These are phyloP conservation scores for Buceros bicornis DNA, from an alignment of 2,797 vertebrate species.

Conservation along the genomic window DNA sequence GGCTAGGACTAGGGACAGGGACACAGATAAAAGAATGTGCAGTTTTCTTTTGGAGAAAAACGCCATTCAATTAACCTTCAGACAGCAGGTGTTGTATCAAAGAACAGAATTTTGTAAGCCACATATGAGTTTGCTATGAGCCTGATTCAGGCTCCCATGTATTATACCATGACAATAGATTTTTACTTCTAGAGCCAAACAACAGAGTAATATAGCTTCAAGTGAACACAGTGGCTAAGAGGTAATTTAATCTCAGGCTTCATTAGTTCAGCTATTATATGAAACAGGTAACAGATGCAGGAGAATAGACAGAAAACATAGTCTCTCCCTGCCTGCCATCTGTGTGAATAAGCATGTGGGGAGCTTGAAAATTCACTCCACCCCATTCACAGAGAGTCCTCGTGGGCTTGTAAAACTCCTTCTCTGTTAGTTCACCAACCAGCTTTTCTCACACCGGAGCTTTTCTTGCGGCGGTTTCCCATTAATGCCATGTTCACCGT, in stretches of 20 bases:
- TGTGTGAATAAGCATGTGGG: not conserved
- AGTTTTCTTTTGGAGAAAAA: not conserved
- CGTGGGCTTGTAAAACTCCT: not conserved
- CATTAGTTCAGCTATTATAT: slow-evolving; percentile 24
- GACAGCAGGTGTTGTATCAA: not conserved
- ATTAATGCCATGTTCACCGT: not conserved
- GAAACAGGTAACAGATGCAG: not conserved
- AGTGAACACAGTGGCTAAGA: not conserved
- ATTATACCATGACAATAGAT: not conserved
- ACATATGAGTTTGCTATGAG: not conserved
- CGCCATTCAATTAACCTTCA: not conserved
- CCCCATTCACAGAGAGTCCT: not conserved
- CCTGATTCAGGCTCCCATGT: not conserved
- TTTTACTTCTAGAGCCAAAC: not conserved
- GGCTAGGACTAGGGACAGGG: rapidly evolving
- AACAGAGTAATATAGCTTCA: slow-evolving; percentile 8
- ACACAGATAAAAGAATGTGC: not conserved
- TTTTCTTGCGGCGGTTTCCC: not conserved
- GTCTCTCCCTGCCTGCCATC: not conserved
- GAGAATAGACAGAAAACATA: not conserved
- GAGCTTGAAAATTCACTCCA: not conserved
- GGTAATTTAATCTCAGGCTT: slow-evolving; percentile 35
- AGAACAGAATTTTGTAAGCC: not conserved
- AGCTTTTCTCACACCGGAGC: not conserved
- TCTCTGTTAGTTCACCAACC: not conserved